Base-by-base conservation (phyloP, 2,113 vertebrate genomes). In the Notarius lentiginosus region DNA sequence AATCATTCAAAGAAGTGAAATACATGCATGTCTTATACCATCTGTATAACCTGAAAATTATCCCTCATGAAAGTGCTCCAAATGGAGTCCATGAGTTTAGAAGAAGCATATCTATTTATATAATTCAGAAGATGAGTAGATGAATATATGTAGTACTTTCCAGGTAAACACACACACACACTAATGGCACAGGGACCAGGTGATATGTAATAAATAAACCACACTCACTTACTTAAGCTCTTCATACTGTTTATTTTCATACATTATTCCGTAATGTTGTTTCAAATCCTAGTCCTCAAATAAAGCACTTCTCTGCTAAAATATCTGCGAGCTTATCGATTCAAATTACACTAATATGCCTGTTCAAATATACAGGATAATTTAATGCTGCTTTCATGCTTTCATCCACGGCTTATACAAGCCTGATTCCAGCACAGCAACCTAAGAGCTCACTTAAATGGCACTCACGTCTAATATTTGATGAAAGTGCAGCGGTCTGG, bases 401-500 rank as follows among this genome's bases (percentile, higher is more conserved):
- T 65, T 53, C 15, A n/a, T 81, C 22, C 17, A 60, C 3, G 5
- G 7, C 22, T 49, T 30, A 14, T 49, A 15, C 10, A 72, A 58
- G 49, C 76, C 12, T 27, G 70, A 60, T 47, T 72, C 66, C 10
- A 53, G 65, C 72, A 66, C 30, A 73, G 60, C 79, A 61, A 10
- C 61, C 79, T 2, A 7, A 61, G 12, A 51, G n/a, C 61, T 66
- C 53, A 41, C 61, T 85, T 82, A 66, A 88, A 90, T 84, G 34
- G 77, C 73, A 86, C 73, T 86, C 80, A 81, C 77, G 70, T 83
- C 82, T 66, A 73, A 41, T 12, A 81, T 85, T 65, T 84, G 79
- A 88, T 84, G 65, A 90, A 84, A 86, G 87, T 81, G 49, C 18
- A 61, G 73, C 34, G 34, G 75, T 68, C 61, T 88, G 49, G 34